These are phyloP conservation scores for Eristalis intricaria DNA, from an alignment of 2,888 invertebrate genomes.

Conservation along the genomic window DNA sequence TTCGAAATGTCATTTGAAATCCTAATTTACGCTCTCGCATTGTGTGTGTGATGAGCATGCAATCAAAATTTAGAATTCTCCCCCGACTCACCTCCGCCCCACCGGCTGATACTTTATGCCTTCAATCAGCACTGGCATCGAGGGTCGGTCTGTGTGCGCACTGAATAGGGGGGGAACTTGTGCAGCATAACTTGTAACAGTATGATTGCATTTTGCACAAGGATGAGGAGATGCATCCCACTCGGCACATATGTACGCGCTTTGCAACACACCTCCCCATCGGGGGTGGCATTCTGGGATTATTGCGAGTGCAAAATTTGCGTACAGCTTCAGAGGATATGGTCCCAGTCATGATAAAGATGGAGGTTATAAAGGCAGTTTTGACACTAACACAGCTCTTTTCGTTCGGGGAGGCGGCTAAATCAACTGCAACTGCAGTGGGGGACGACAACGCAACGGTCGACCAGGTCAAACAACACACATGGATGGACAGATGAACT, in stretches of 20 bases:
- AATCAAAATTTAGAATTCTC: constrained; percentile 71
- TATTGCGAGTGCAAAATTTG: constrained; percentile 67
- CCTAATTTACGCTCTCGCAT: constrained; percentile 80
- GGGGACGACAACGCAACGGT: neutral
- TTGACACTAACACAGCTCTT: constrained; percentile 54
- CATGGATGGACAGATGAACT: constrained; percentile 31
- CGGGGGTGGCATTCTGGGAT: constrained; percentile 45
- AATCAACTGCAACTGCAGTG: constrained; percentile 20
- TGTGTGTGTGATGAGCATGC: constrained; percentile 71
- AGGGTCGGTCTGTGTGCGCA: neutral
- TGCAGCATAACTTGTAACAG: constrained; percentile 72
- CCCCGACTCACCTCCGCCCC: constrained; percentile 6
- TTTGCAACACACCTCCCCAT: neutral
- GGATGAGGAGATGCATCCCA: constrained; percentile 64
- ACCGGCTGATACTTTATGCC: constrained; percentile 34
- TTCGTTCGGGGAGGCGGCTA: neutral
- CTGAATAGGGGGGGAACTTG: constrained; percentile 41
- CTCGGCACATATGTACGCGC: neutral
- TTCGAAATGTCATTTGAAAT: constrained; percentile 82
- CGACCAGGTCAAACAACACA: constrained; percentile 38
- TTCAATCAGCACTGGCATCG: constrained; percentile 56
- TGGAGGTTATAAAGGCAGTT: constrained; percentile 71
- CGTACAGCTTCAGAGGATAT: constrained; percentile 44
- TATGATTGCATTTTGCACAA: constrained; percentile 68
- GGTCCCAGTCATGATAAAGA: constrained; percentile 64